Base-by-base conservation (phyloP, 2,888 invertebrate species). In the Micropterix aruncella region DNA sequence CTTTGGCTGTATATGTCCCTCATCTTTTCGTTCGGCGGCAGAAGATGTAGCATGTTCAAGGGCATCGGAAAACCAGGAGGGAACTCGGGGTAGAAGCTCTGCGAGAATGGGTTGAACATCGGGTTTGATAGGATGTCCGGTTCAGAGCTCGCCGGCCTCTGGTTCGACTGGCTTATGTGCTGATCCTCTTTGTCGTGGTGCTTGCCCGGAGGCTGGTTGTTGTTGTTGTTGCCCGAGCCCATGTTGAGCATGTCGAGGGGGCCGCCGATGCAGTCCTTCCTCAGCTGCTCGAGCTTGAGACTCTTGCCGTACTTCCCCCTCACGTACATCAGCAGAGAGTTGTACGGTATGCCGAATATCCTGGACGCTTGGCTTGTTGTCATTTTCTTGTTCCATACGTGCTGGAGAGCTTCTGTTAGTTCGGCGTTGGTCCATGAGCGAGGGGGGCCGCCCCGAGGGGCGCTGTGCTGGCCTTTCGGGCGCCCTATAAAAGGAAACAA, bases 301-400 rank as follows among this genome's bases (percentile, higher is more conserved):
- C 89, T 89, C 63, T 91, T 91, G n/a, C 91, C 91, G 62, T 91
- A 91, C 61, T 91, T 91, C 43, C 91, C 91, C 40, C 91, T 76
- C 18, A 91, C 91, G 67, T 91, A 91, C 91, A 91, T 91, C 45
- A 91, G 69, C 41, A 91, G 72, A 40, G 89, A 89, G 67, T 91
- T 91, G 75, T 91, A 91, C n/a, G 91, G 91, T 52, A 91, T 91
- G 38, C 91, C 90, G 65, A 89, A 91, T 60, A 90, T 85, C 50
- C 91, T 69, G 17, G 89, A 90, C 7, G 91, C 91, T 63, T 91
- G 89, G 57, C 89, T 89, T 39, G 91, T 91, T 50, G 91, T 91
- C 89, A 91, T 91, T 61, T 89, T 90, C 60, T 91, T 90, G 65
- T 90, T 90, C 91, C 91, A 91, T n/a, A 91, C 91, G 64, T 90